These are phyloP conservation scores for Eublepharis macularius DNA, from an alignment of 2,113 vertebrate species.

Conservation along the genomic window DNA sequence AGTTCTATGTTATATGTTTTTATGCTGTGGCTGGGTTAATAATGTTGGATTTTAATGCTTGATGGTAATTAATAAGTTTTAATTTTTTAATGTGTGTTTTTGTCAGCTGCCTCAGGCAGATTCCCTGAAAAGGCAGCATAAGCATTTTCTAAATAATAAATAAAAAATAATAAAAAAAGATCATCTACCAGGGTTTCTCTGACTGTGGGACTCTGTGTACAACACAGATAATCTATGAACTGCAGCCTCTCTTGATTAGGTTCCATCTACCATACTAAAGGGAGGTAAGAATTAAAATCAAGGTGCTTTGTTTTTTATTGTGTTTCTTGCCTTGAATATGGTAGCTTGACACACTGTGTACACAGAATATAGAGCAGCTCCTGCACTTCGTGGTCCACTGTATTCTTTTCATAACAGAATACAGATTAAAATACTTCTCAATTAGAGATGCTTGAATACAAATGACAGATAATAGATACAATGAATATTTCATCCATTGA, in stretches of 20 bases:
- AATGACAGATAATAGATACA: conserved; percentile 37
- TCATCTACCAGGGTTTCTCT: too few species aligned
- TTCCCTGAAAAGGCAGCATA: too few species aligned
- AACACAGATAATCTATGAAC: too few species aligned
- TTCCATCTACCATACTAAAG: too few species aligned
- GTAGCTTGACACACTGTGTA: not conserved
- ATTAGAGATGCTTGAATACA: conserved; percentile 35
- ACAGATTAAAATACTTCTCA: conserved; percentile 44
- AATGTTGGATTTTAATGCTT: too few species aligned
- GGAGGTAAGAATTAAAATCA: not conserved
- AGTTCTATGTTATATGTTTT: too few species aligned
- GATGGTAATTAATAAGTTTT: too few species aligned
- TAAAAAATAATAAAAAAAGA: too few species aligned
- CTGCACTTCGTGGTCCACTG: conserved; percentile 21
- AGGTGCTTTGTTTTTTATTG: not conserved
- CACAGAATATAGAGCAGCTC: conserved; percentile 1
- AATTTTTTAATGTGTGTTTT: too few species aligned
- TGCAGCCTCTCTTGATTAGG: not conserved
- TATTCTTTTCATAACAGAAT: conserved; percentile 19
- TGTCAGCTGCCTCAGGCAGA: too few species aligned
- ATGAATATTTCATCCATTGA: conserved; percentile 37
- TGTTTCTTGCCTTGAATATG: not conserved
- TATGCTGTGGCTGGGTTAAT: too few species aligned
- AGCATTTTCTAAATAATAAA: too few species aligned
- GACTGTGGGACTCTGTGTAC: not conserved